Conservation (phyloP, 2,113 vertebrate species). For the Scatophagus argus region DNA sequence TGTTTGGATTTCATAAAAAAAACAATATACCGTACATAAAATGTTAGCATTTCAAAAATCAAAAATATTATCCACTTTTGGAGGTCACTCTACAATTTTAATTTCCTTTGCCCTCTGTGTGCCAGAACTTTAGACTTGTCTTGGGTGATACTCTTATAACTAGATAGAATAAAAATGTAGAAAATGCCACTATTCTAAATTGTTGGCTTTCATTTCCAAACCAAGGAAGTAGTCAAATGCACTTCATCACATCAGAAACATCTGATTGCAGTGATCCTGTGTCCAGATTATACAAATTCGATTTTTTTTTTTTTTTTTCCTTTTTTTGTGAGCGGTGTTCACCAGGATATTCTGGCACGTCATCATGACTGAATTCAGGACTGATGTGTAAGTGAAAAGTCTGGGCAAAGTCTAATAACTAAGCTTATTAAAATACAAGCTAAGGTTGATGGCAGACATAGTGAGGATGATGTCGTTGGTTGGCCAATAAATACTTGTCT, state of each 20-base stretch:
- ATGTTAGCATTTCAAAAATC: not conserved
- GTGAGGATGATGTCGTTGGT: not conserved
- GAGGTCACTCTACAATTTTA: not conserved
- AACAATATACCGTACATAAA: too few relatives aligned
- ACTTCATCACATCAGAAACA: conserved; percentile 3
- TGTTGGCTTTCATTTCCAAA: not conserved
- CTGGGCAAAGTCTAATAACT: not conserved
- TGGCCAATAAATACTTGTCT: conserved; percentile 6
- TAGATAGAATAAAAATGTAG: not conserved
- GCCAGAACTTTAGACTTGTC: not conserved
- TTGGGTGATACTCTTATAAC: not conserved
- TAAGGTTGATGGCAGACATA: not conserved
- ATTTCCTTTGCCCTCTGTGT: not conserved
- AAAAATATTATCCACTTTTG: not conserved
- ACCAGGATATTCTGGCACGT: not conserved
- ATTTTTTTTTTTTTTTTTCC: too few relatives aligned
- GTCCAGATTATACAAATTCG: not conserved
- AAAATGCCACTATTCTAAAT: not conserved
- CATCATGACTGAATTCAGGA: not conserved
- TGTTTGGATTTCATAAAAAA: conserved; percentile 2
- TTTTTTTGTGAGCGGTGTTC: not conserved
- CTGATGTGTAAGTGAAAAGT: not conserved
- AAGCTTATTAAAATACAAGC: not conserved
- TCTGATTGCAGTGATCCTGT: not conserved
- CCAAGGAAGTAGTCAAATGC: not conserved